Percentiles rank a stretch among this genome's conserved stretches.
These are phyloP conservation scores for Drosophila dives DNA, from an alignment of 2,888 invertebrate species.

Conservation along the genomic window DNA sequence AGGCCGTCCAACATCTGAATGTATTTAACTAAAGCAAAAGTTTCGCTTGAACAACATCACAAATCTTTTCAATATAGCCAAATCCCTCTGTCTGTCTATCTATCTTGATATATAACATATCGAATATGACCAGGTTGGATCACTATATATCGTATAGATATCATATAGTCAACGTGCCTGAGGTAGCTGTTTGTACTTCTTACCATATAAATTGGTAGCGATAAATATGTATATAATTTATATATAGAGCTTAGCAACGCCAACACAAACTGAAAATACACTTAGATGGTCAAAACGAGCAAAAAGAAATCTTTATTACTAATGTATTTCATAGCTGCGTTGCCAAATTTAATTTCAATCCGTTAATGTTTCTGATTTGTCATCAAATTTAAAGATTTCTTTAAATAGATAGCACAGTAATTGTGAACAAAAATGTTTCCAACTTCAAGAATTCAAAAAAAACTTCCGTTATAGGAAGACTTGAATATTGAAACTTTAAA, in stretches of 20 bases:
- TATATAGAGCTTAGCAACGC: constrained; percentile 42
- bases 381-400: neutral
- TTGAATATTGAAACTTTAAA: neutral
- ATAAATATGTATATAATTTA: constrained; percentile 25
- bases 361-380: neutral
- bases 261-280: constrained; percentile 26
- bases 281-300: constrained; percentile 33
- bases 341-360: neutral
- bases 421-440: neutral
- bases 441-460: neutral
- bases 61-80: neutral
- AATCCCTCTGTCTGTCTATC: neutral
- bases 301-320: neutral
- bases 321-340: neutral
- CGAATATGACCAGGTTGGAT: neutral
- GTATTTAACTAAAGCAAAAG: constrained; percentile 41
- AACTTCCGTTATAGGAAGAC: neutral
- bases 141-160: neutral
- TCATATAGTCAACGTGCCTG: constrained; percentile 25
- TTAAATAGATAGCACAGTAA: neutral
- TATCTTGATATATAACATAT: neutral
- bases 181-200: constrained; percentile 7
- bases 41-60: neutral
- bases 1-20: constrained; percentile 39
- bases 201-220: constrained; percentile 32